These are phyloP conservation scores for Augiades crinisus DNA, from an alignment of 2,888 invertebrate species.

Conservation along the genomic window DNA sequence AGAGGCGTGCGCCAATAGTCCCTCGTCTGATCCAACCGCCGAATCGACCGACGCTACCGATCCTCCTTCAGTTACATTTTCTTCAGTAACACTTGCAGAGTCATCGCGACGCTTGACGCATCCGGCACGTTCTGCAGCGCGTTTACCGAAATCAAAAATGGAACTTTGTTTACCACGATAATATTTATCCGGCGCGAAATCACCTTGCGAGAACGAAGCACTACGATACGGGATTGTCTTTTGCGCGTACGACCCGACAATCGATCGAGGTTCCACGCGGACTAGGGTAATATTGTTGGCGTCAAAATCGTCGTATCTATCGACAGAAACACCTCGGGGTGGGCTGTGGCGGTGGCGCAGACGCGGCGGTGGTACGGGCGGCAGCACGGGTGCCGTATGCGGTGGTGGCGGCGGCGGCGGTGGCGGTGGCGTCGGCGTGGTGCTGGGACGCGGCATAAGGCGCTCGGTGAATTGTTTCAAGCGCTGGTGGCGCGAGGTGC, in stretches of 20 bases:
- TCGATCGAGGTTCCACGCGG: constrained; percentile 82
- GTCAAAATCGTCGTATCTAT: constrained; percentile 70
- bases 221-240: constrained; percentile 89
- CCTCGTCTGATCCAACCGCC: constrained; percentile 83
- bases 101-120: constrained; percentile 53
- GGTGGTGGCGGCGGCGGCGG: constrained; percentile 67
- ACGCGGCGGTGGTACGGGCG: constrained; percentile 80
- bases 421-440: constrained; percentile 53
- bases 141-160: constrained; percentile 69
- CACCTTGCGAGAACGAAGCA: constrained; percentile 94
- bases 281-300: constrained; percentile 75
- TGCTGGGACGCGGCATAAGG: constrained; percentile 82
- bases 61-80: constrained; percentile 64
- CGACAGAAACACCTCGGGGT: constrained; percentile 68
- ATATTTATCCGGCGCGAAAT: constrained; percentile 84
- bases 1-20: constrained; percentile 66
- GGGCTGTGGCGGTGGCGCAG: constrained; percentile 77
- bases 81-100: constrained; percentile 58
- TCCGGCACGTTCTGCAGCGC: constrained; percentile 44
- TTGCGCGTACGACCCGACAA: constrained; percentile 83
- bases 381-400: constrained; percentile 78
- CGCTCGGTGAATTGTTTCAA: constrained; percentile 91
- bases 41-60: constrained; percentile 83
- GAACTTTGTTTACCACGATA: constrained; percentile 64
- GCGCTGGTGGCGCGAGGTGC: constrained; percentile 83